Conservation (phyloP, 1,140 invertebrate genomes). For the Drosophila lacertosa region DNA sequence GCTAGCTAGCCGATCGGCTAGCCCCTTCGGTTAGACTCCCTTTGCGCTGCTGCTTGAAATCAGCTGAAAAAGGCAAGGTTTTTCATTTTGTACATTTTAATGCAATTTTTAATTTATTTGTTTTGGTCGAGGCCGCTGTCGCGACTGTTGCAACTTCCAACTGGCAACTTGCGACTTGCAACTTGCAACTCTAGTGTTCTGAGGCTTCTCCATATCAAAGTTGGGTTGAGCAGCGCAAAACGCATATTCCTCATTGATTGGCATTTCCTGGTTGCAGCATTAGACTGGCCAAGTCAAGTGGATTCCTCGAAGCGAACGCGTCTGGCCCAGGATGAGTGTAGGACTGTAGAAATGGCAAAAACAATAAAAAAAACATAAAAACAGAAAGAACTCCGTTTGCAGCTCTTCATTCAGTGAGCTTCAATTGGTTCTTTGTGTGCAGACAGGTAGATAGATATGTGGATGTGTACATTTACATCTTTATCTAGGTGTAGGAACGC, state of each 20-base stretch:
- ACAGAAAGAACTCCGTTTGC: constrained; percentile 2
- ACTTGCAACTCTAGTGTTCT: constrained; percentile 27
- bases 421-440: constrained; percentile 10
- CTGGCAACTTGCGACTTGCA: constrained; percentile 12
- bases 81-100: constrained; percentile 83
- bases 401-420: constrained; percentile 32
- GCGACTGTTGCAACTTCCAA: constrained; percentile 21
- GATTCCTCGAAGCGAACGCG: constrained; percentile 68
- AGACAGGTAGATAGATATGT: neutral
- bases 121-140: constrained; percentile 59
- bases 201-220: constrained; percentile 24
- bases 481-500: constrained; percentile 13
- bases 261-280: constrained; percentile 82
- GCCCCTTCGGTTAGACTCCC: neutral
- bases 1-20: neutral
- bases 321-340: constrained; percentile 50
- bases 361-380: neutral
- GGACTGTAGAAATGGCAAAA: constrained; percentile 12
- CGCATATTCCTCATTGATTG: constrained; percentile 82
- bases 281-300: constrained; percentile 77
- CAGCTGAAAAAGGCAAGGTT: constrained; percentile 79
- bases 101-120: constrained; percentile 83
- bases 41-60: constrained; percentile 45
- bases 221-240: constrained; percentile 39
- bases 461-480: constrained; percentile 27